phyloP scores from a whole-genome alignment of 2,113 vertebrate species.

The Menura novaehollandiae region DNA sequence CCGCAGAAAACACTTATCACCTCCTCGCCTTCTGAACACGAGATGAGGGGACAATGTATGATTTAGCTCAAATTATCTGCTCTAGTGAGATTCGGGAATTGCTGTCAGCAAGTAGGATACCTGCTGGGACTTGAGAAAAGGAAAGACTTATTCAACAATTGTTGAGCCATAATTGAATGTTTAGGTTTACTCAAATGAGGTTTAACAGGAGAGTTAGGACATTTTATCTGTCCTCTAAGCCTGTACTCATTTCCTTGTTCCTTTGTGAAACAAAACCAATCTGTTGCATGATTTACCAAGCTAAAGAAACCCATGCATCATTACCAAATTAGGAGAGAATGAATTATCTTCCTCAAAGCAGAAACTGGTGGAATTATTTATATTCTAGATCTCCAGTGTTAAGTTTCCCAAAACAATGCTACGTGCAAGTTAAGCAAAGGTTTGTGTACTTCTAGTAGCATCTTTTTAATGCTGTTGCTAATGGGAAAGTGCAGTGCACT shows the following conservation, averaged over 20 bases:
- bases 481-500: not conserved
- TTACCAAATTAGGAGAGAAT: not conserved
- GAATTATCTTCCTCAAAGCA: not conserved
- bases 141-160: not conserved
- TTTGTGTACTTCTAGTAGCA: not conserved
- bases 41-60: not conserved
- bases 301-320: not conserved
- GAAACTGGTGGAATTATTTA: not conserved
- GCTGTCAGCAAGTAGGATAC: not conserved
- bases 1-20: not conserved
- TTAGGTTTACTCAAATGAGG: not conserved
- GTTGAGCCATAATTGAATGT: not conserved
- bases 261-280: not conserved
- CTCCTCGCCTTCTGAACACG: accelerated
- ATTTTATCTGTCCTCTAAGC: not conserved
- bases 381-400: not conserved
- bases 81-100: not conserved
- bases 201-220: not conserved
- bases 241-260: not conserved
- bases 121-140: not conserved
- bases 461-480: not conserved
- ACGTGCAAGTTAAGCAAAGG: not conserved
- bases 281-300: not conserved
- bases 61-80: not conserved
- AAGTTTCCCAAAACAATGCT: not conserved